A percentile compares a stretch with the other conserved stretches of the same genome.
Evolutionary conservation across 1,140 invertebrate species (phyloP).

Genomic region (Dysdera silvatica): DNA sequence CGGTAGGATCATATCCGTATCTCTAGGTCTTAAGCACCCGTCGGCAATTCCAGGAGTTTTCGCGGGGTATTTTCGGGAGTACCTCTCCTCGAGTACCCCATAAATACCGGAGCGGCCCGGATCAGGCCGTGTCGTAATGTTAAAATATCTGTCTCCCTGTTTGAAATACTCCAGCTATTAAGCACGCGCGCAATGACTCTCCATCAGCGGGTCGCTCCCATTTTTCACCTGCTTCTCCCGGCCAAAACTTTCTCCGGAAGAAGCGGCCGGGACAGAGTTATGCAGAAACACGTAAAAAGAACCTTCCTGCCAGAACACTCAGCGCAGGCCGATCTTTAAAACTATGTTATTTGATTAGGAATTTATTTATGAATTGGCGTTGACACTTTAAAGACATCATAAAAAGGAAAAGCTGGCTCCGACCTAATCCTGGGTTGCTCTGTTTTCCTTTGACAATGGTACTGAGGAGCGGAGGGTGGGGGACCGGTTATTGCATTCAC

Average conservation of each 20-base stretch:
- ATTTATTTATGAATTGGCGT: slow-evolving; percentile 32
- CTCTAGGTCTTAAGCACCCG: slow-evolving; percentile 11
- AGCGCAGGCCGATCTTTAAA: too few relatives aligned
- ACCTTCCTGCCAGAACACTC: slow-evolving; percentile 25
- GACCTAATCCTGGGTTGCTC: too few relatives aligned
- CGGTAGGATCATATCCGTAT: slow-evolving; percentile 15
- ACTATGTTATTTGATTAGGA: slow-evolving; percentile 32
- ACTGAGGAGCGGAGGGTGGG: too few relatives aligned
- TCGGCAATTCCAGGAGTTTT: slow-evolving; percentile 22
- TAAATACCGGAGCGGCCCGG: slow-evolving; percentile 18
- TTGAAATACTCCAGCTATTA: slow-evolving; percentile 31
- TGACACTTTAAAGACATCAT: slow-evolving; percentile 32
- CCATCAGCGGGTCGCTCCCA: slow-evolving; percentile 15
- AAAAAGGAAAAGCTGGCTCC: slow-evolving; percentile 28
- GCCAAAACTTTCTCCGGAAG: slow-evolving; percentile 28
- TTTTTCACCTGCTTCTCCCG: not conserved
- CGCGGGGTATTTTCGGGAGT: slow-evolving; percentile 23
- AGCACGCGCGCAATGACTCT: slow-evolving; percentile 29
- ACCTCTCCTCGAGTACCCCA: slow-evolving; percentile 23
- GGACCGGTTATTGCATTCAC: too few relatives aligned
- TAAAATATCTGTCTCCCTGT: slow-evolving; percentile 28
- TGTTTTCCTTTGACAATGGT: too few relatives aligned
- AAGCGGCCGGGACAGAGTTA: slow-evolving; percentile 12
- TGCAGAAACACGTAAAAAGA: slow-evolving; percentile 32
- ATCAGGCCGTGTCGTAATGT: slow-evolving; percentile 17